These are phyloP conservation scores for Dermolepida albohirtum DNA, from an alignment of 2,888 invertebrate genomes.

Conservation along the genomic window DNA sequence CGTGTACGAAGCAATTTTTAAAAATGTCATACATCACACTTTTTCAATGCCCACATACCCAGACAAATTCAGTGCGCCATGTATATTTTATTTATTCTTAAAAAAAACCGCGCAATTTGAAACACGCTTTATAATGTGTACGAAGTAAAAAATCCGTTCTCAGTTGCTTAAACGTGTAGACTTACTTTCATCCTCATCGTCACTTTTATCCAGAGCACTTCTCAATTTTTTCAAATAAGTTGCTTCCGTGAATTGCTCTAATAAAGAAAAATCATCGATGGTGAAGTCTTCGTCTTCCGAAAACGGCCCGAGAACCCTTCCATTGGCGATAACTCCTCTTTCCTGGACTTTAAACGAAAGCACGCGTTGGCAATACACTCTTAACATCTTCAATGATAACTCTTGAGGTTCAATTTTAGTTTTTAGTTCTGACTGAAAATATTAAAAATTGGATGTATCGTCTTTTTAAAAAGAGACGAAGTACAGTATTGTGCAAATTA, in stretches of 20 bases:
- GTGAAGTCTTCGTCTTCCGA: conserved; percentile 79
- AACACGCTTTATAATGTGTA: conserved; percentile 2
- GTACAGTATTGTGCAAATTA: too few species aligned
- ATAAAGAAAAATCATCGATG: conserved; percentile 87
- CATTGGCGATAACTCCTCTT: conserved; percentile 86
- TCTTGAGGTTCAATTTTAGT: conserved; percentile 72
- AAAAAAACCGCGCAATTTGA: too few species aligned
- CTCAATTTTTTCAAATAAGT: conserved; percentile 80
- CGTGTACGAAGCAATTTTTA: too few species aligned
- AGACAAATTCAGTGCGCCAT: too few species aligned
- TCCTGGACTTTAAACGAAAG: conserved; percentile 76
- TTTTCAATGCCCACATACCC: too few species aligned
- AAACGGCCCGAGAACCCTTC: conserved; percentile 89
- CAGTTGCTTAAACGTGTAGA: neutral
- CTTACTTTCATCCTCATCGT: conserved; percentile 42
- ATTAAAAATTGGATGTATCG: neutral
- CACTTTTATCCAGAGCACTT: conserved; percentile 70
- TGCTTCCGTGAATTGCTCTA: conserved; percentile 82
- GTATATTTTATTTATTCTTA: too few species aligned
- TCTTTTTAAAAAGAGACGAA: neutral
- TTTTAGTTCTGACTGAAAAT: conserved; percentile 66
- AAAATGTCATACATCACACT: too few species aligned
- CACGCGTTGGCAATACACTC: conserved; percentile 78
- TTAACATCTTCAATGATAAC: conserved; percentile 75
- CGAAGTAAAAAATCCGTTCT: neutral